These are phyloP conservation scores for Caenorhabditis sinica DNA, from an alignment of 2,888 invertebrate genomes.

Conservation along the genomic window DNA sequence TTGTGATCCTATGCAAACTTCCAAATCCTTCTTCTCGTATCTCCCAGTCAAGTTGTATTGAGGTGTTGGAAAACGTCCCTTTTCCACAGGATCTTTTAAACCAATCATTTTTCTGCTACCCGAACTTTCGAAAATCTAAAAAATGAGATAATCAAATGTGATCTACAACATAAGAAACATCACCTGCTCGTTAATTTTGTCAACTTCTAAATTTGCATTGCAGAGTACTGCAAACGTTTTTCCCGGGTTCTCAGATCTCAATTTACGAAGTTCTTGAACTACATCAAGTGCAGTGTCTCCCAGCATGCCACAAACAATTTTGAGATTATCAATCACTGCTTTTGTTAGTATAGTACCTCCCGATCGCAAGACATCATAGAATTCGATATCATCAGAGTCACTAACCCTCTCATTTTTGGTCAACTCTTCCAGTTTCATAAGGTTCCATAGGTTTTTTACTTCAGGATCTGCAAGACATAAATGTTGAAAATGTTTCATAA, in stretches of 20 bases:
- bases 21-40: neutral
- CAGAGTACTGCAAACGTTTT: neutral
- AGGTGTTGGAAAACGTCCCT: neutral
- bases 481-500: no score
- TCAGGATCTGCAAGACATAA: neutral
- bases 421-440: slow-evolving; percentile 4
- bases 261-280: neutral
- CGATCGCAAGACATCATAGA: neutral
- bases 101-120: neutral
- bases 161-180: neutral
- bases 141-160: neutral
- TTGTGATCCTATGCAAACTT: neutral
- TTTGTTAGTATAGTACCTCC: neutral
- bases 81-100: neutral
- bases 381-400: neutral
- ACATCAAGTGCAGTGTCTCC: neutral
- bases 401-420: neutral
- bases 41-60: neutral
- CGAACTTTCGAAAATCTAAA: neutral
- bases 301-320: neutral
- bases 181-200: neutral
- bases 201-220: neutral
- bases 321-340: neutral
- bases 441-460: neutral
- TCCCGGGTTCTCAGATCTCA: neutral